Evolutionary conservation across 2,113 vertebrate species (phyloP), one percentile per base, ranked within the genome.

Genomic region (Dipodomys merriami): DNA sequence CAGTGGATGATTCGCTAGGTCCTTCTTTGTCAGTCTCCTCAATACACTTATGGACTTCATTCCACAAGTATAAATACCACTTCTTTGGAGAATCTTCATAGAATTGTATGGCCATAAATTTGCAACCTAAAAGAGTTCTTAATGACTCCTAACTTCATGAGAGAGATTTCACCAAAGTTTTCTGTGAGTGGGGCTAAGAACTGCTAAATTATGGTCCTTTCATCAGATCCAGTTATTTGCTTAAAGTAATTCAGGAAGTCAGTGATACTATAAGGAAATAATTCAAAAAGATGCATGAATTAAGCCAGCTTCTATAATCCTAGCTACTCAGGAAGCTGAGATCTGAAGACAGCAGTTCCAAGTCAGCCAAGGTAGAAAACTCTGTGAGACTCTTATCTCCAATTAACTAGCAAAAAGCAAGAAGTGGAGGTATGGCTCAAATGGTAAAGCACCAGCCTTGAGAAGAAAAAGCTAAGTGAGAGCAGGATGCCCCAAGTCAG

Each of bases 251-350:
- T 80, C 27, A 93, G 22, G 39, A 78, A 93, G 85, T 91, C 71
- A 94, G 60, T 80, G 57, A 78, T 65, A 88, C 92, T 15, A 73
- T 23, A 46, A 83, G 33, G 80, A 93, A 96, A 88, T 79, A 53
- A 80, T 53, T 83, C 29, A 91, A 69, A 10, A 76, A 91, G 69
- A 73, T 33, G 44, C 33, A 73, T 22, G 53, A 73, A 60, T 57
- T 57, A 57, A 18, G 12, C 53, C 15, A 57, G 53, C 11, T 57
- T 57, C 53, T 57, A 57, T 57, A 57, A 57, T 57, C 53, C 53
- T 57, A 57, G 15, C 12, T 18, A 57, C 53, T 57, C 13, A 57
- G 53, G 53, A 57, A 57, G 53, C 53, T 57, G 15, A 57, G 16
- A 57, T 57, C 53, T 57, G 53, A 57, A 13, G 15, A 57, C 15